Evolutionary conservation across 2,797 vertebrate genomes (phyloP), one percentile per base, ranked within the genome.

Genomic region (Danionella dracula): DNA sequence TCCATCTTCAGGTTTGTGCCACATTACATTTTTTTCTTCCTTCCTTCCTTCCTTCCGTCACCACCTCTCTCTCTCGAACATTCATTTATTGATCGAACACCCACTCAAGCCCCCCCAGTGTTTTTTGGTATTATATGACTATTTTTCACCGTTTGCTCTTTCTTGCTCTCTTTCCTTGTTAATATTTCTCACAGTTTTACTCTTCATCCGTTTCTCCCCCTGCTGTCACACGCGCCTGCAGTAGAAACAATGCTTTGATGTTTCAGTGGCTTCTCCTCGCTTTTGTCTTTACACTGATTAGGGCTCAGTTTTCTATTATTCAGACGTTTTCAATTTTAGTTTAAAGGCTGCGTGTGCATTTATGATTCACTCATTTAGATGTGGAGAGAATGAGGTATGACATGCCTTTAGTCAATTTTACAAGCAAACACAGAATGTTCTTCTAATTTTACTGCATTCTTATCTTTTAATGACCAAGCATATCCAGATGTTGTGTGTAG

Each of bases 71-170:
- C 6, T 27, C 6, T 6, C 23, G 21, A 16, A 31, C 63, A 53
- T 23, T 66, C 29, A 42, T 38, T 63, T 74, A 78, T 79, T 73
- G 76, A 79, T 79, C 37, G 55, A 48, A 40, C 66, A 19, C 67
- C 64, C 64, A 66, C 46, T 46, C 44, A 53, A 54, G 34, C 51
- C 72, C 54, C n/a, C 76, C 76, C 71, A 78, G 76, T 11, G 62
- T 40, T 41, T 38, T 32, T 34, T 68, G 65, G 69, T 64, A 27
- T n/a, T n/a, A n/a, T 50, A 41, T 15, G 64, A 29, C 61, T 64
- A 66, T 41, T 31, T 27, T 45, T 70, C 48, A 50, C 12, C 37
- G 29, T 38, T 51, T 29, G 8, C 34, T 63, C 51, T 42, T 45
- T 41, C 21, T 57, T 12, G 11, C 21, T 50, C 2, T 45, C 48